Conservation (phyloP, 2,113 vertebrate species). For the Silurus asotus region DNA sequence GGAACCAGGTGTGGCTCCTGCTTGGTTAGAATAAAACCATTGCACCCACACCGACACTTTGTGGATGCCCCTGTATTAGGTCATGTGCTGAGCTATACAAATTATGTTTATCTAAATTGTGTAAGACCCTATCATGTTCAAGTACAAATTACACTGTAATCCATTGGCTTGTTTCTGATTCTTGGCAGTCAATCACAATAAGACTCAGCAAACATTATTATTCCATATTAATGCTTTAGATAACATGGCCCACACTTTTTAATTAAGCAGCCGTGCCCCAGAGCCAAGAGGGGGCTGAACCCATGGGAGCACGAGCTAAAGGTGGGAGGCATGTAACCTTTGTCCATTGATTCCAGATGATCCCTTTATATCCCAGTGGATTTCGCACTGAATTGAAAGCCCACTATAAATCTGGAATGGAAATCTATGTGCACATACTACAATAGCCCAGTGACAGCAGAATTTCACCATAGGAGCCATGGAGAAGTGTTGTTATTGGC, state of each 20-base stretch:
- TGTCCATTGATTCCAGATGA: conserved; percentile 69
- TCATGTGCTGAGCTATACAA: not conserved
- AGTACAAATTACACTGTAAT: not conserved
- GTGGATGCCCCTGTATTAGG: too few species aligned
- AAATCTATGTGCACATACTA: conserved; percentile 55
- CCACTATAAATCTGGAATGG: conserved; percentile 56
- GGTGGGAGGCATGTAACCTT: conserved; percentile 66
- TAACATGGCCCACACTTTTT: conserved; percentile 37
- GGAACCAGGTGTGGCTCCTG: too few species aligned
- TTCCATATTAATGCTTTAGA: conserved; percentile 27
- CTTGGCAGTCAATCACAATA: not conserved
- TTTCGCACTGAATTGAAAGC: conserved; percentile 56
- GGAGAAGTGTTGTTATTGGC: conserved; percentile 28
- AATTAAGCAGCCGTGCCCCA: conserved; percentile 41
- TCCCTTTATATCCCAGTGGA: conserved; percentile 60
- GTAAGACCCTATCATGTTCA: conserved; percentile 10
- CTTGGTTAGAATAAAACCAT: too few species aligned
- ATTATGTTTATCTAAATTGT: not conserved
- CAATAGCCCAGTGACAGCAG: conserved; percentile 40
- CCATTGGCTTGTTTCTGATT: not conserved
- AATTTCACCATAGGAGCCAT: conserved; percentile 37
- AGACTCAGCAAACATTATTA: conserved; percentile 31
- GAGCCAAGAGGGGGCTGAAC: conserved; percentile 38
- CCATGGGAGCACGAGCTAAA: conserved; percentile 55
- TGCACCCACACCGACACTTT: too few species aligned